These are phyloP conservation scores for Tenthredo distinguenda DNA, from an alignment of 2,888 invertebrate genomes.

Conservation along the genomic window DNA sequence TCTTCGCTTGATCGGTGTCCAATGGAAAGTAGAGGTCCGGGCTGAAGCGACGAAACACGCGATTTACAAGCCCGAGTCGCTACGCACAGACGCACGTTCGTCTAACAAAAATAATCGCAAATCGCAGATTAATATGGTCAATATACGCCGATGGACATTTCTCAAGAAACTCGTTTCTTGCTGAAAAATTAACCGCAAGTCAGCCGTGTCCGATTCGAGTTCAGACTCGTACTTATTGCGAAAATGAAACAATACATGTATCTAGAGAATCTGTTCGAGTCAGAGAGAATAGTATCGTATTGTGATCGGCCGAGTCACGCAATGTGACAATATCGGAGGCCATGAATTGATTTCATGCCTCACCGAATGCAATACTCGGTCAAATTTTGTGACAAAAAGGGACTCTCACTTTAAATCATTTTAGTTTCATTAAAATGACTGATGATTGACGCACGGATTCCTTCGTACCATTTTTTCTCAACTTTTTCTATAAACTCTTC, in stretches of 20 bases:
- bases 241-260: not conserved
- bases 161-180: not conserved
- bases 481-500: not conserved
- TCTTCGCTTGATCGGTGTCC: constrained; percentile 76
- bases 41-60: constrained; percentile 41
- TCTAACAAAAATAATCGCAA: not conserved
- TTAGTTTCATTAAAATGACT: not conserved
- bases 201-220: not conserved
- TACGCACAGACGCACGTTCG: not conserved
- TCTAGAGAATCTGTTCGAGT: not conserved
- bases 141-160: not conserved
- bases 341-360: constrained; percentile 27
- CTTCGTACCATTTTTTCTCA: not conserved
- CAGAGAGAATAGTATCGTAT: not conserved
- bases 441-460: not conserved
- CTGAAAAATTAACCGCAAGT: not conserved
- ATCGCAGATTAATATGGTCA: not conserved
- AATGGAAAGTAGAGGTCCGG: constrained; percentile 71
- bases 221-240: not conserved
- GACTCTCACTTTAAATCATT: constrained; percentile 43
- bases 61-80: not conserved
- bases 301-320: not conserved
- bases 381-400: not conserved
- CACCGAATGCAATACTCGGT: not conserved
- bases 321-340: not conserved